phyloP scores from a whole-genome alignment of 1,140 invertebrate genomes.

The Listronotus oregonensis region DNA sequence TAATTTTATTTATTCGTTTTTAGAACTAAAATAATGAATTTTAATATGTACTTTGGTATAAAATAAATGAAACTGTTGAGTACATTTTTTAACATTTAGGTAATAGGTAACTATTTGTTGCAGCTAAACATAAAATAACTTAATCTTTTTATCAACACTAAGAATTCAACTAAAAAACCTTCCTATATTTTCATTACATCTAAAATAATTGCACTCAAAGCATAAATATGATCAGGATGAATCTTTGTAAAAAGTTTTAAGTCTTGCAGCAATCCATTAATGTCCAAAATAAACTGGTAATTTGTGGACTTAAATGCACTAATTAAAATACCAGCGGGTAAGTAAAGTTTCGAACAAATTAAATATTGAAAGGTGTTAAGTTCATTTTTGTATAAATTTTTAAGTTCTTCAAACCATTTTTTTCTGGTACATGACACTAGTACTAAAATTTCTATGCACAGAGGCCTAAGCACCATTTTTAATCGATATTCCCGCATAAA shows the following conservation, averaged over 20 bases:
- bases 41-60: too few relatives aligned
- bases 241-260: conserved; percentile 42
- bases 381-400: conserved; percentile 41
- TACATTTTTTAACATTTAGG: too few relatives aligned
- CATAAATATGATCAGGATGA: conserved; percentile 41
- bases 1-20: too few relatives aligned
- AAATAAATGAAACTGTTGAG: too few relatives aligned
- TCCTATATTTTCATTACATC: conserved; percentile 14
- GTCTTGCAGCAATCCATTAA: conserved; percentile 40
- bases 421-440: conserved; percentile 41
- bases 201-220: conserved; percentile 37
- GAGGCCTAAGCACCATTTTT: conserved; percentile 34
- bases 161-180: neutral
- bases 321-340: conserved; percentile 47
- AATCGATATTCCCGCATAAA: conserved; percentile 41
- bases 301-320: conserved; percentile 43
- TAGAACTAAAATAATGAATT: too few relatives aligned
- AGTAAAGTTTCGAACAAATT: conserved; percentile 45
- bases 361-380: conserved; percentile 41
- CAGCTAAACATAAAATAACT: too few relatives aligned
- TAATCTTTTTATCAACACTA: too few relatives aligned
- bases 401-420: conserved; percentile 44
- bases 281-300: conserved; percentile 42
- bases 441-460: conserved; percentile 47
- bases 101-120: too few relatives aligned